Evolutionary conservation across 2,113 vertebrate genomes (phyloP).

Genomic region (Mus pahari): DNA sequence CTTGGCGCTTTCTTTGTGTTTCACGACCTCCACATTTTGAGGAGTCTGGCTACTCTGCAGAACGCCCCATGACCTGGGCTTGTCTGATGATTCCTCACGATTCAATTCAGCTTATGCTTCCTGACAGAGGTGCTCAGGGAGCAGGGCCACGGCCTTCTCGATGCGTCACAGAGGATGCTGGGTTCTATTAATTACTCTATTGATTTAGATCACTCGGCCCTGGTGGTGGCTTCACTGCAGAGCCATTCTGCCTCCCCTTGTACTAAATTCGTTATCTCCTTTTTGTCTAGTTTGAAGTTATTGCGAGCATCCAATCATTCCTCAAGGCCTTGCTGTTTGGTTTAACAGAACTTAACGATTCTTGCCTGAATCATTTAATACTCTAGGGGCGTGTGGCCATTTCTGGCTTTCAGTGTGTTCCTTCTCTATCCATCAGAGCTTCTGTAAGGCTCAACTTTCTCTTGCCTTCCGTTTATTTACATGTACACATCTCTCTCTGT

Average conservation of each 20-base stretch:
- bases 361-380: slow-evolving; percentile 33
- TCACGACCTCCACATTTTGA: slow-evolving; percentile 10
- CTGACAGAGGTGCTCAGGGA: neutral
- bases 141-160: neutral
- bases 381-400: neutral
- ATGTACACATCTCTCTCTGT: neutral
- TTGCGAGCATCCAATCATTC: neutral
- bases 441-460: neutral
- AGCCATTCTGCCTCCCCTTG: neutral
- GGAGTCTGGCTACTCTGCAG: slow-evolving; percentile 17
- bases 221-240: neutral
- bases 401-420: neutral
- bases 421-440: neutral
- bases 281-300: neutral
- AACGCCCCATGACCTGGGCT: neutral
- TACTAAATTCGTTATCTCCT: slow-evolving; percentile 13
- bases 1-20: neutral
- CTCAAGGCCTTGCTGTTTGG: neutral
- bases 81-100: neutral
- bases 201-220: neutral
- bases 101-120: neutral
- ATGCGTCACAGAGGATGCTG: neutral
- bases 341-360: slow-evolving; percentile 15
- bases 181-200: neutral
- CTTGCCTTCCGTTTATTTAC: neutral